A percentile compares a stretch with the other conserved stretches of the same genome.
phyloP scores from a whole-genome alignment of 64 coral and sea anemone genomes.

The Anthopleura sola region DNA sequence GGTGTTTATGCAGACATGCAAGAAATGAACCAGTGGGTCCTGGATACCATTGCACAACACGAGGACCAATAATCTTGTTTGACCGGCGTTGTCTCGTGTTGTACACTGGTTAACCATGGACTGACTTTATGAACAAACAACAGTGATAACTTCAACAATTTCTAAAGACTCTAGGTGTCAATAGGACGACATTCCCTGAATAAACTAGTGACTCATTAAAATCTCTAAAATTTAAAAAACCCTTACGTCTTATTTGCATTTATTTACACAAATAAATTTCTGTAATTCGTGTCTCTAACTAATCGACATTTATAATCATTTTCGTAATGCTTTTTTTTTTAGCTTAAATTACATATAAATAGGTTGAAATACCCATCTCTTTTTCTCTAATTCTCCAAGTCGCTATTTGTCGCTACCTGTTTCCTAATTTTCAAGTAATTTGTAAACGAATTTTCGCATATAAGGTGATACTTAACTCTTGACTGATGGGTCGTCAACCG shows the following conservation, averaged over 20 bases:
- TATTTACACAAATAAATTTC: too few species aligned
- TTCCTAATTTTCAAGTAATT: neutral
- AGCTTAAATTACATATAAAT: too few species aligned
- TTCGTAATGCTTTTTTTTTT: too few species aligned
- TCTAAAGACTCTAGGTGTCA: neutral
- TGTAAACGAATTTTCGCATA: neutral
- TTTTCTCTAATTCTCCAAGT: neutral
- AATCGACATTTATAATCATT: too few species aligned
- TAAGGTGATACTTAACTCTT: neutral
- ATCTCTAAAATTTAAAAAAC: too few species aligned
- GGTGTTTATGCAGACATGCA: slow-evolving; percentile 66
- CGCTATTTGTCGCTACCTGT: neutral
- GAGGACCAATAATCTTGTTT: neutral
- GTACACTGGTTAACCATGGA: neutral
- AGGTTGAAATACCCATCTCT: too few species aligned
- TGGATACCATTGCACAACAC: neutral
- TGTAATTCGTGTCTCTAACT: too few species aligned
- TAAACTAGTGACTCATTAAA: too few species aligned
- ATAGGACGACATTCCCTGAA: too few species aligned
- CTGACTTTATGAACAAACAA: neutral
- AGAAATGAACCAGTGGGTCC: slow-evolving; percentile 41
- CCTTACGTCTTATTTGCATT: too few species aligned
- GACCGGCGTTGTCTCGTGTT: too few species aligned
- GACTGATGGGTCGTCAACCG: neutral
- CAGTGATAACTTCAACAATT: neutral